Evolutionary conservation across 2,888 invertebrate species (phyloP), one percentile per base, ranked within the genome.

Genomic region (Plusia festucae): DNA sequence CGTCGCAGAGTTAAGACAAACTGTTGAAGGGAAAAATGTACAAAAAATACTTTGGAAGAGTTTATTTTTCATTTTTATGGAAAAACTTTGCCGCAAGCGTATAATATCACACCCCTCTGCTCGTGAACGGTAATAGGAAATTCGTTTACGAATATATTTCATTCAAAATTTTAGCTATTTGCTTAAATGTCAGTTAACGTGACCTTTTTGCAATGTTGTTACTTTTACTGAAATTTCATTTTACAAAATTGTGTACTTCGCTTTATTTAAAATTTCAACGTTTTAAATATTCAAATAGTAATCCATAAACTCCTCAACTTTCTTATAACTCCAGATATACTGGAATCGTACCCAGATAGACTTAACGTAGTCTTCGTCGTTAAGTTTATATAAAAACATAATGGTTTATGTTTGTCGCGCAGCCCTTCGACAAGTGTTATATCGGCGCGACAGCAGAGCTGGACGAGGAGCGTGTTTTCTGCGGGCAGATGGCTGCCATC

Each of bases 351-450:
- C 6, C 27, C 8, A 2, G 27, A 27, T 27, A n/a, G 27, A 7
- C 27, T 27, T 27, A 27, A 24, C 24, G 6, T 24, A 24, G 24
- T 4, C 24, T 24, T 24, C 6, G 6, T 24, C 24, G 6, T 24
- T 24, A 24, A 6, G 2, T 16, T 49, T n/a, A n/a, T n/a, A n/a
- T n/a, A n/a, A n/a, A n/a, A n/a, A n/a, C n/a, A n/a, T n/a, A n/a
- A n/a, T 18, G 8, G 15, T 2, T 16, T 22, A 51, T 40, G 8
- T 8, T 16, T 76, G 84, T 62, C 82, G 90, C 87, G 11, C 94
- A 99, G 99, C 98, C 99, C 64, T 99, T 99, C 95, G 99, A 99
- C 96, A 99, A 99, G 93, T 99, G 99, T 94, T 99, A 98, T 94
- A 99, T 99, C 89, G 99, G 99, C 67, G 99, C 99, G 67, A 99